Evolutionary conservation across 1,140 invertebrate genomes (phyloP).

Genomic region (Daktulosphaira vitifoliae): DNA sequence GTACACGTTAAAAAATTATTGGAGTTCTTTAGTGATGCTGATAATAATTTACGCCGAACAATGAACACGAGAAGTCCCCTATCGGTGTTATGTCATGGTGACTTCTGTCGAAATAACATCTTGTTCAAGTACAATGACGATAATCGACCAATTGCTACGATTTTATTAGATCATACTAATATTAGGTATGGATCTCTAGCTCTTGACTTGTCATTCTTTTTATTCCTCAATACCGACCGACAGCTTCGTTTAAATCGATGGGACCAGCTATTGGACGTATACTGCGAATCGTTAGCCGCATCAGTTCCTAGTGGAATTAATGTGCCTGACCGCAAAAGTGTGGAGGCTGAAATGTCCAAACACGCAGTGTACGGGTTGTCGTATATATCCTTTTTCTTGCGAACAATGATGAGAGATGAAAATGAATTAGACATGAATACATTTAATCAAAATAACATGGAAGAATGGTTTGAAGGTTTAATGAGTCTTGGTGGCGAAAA

Average conservation of each 20-base stretch:
- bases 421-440: neutral
- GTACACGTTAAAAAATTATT: neutral
- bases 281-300: slow-evolving; percentile 38
- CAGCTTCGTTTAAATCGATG: slow-evolving; percentile 38
- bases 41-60: neutral
- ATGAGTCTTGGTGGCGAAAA: slow-evolving; percentile 43
- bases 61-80: slow-evolving; percentile 38
- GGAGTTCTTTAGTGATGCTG: neutral
- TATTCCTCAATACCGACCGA: slow-evolving; percentile 42
- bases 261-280: slow-evolving; percentile 40
- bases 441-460: neutral
- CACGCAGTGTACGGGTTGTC: neutral
- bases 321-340: neutral
- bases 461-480: slow-evolving; percentile 41
- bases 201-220: slow-evolving; percentile 44
- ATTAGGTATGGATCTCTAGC: slow-evolving; percentile 41
- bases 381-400: neutral
- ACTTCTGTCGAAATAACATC: slow-evolving; percentile 44
- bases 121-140: slow-evolving; percentile 37
- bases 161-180: slow-evolving; percentile 44
- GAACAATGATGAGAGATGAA: neutral
- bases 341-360: neutral
- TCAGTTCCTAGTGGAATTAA: neutral
- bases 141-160: slow-evolving; percentile 37
- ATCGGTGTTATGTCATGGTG: slow-evolving; percentile 44